Base-by-base conservation (phyloP, 2,113 vertebrate genomes). In the Erpornis zantholeuca region DNA sequence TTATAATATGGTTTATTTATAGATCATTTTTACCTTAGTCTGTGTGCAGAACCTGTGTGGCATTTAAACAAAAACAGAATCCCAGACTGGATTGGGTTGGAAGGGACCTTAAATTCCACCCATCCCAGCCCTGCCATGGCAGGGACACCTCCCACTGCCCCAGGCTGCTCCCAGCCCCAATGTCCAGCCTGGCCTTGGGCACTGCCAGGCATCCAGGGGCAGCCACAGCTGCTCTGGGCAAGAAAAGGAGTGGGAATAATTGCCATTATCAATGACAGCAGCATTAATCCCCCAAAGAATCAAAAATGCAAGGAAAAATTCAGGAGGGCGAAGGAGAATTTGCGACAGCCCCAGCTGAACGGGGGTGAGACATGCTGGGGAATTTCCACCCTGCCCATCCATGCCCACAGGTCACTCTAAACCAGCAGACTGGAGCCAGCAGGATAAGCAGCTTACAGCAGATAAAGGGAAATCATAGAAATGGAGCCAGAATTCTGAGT, bases 1-100 rank as follows among this genome's bases (percentile, higher is more conserved):
- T 72, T 17, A 6, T 28, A 9, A 13, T 40, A 9, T 10, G 2
- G 2, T n/a, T 86, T 52, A 15, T 33, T 60, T 27, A 36, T 4
- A 52, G 15, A 47, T 54, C 16, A 23, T 66, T 64, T 44, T 77
- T 8, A 52, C 18, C 31, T 70, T 29, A 9, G 13, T 22, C 33
- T 6, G 12, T 1, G 31, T 11, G 11, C 28, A 19, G n/a, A 22
- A 36, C 29, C 17, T 15, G 7, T 2, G 3, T 10, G 79, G 70
- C 73, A 79, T 6, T 13, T 27, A 44, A 82, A 25, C 27, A 13
- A 22, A 35, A 90, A 23, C 2, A 31, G 33, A 45, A 40, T 31
- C 29, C 1, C 21, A 35, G n/a, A 23, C 12, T 22, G 22, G 6
- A 54, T 40, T n/a, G 27, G n/a, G 47, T 0, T 2, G 17, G 54